phyloP scores from a whole-genome alignment of 37 sponge, comb jelly and placozoan genomes.

The Axinella damicornis region DNA sequence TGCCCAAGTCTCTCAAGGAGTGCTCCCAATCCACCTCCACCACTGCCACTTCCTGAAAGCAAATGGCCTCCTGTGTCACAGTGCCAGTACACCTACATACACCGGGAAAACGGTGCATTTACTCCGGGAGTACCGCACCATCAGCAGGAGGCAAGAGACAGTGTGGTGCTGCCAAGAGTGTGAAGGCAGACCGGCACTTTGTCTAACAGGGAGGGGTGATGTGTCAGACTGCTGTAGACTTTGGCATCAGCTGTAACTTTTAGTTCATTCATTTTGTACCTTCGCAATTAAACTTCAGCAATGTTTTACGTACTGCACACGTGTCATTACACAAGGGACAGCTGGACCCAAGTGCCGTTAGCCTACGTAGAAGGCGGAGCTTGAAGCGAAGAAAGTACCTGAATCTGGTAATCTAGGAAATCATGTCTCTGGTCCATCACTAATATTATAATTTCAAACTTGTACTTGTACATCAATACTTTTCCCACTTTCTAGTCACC shows the following conservation, averaged over 20 bases:
- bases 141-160: background rate
- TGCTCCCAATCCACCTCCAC: background rate
- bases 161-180: conserved; percentile 16
- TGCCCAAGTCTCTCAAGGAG: background rate
- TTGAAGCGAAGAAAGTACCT: too few species aligned
- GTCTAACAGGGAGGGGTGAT: conserved; percentile 18
- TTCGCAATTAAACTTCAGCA: too few species aligned
- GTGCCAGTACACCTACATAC: background rate
- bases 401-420: too few species aligned
- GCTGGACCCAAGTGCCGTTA: too few species aligned
- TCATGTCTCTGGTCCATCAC: too few species aligned
- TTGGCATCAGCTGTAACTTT: background rate
- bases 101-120: background rate
- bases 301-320: too few species aligned
- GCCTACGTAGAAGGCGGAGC: too few species aligned
- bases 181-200: conserved; percentile 4
- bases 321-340: too few species aligned
- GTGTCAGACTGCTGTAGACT: conserved; percentile 20
- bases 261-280: too few species aligned
- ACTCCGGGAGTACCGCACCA: background rate
- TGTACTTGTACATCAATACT: too few species aligned
- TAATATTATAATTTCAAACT: too few species aligned
- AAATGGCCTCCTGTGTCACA: background rate
- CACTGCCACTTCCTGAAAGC: background rate
- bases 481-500: too few species aligned